Evolutionary conservation across 2,113 vertebrate species (phyloP).

Genomic region (Burhinus oedicnemus): DNA sequence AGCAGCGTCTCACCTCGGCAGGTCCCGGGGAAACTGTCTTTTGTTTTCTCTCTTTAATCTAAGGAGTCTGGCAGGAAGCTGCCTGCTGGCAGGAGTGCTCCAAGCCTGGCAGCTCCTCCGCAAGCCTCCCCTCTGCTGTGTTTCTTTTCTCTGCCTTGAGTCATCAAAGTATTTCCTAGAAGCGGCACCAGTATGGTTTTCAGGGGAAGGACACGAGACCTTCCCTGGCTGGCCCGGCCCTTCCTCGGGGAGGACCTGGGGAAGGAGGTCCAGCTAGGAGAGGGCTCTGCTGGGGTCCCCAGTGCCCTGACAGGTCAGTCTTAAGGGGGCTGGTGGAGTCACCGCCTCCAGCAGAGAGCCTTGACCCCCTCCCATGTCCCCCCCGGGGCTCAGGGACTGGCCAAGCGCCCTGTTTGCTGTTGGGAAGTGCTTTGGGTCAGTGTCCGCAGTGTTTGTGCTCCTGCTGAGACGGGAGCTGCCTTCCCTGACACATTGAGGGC

Average conservation of each 20-base stretch:
- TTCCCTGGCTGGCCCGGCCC: not conserved
- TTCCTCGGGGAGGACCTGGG: not conserved
- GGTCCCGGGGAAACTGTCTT: not conserved
- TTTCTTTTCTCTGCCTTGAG: not conserved
- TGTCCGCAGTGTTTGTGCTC: fast-evolving
- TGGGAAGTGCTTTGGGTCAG: not conserved
- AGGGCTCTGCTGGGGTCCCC: not conserved
- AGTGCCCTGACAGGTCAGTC: not conserved
- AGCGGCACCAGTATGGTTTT: not conserved
- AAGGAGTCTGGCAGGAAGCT: not conserved
- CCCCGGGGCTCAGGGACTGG: not conserved
- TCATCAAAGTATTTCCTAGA: not conserved
- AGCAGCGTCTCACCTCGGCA: not conserved
- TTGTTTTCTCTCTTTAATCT: not conserved
- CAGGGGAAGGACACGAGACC: not conserved
- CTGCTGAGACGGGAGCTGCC: not conserved
- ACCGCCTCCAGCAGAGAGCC: not conserved
- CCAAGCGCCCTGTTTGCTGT: fast-evolving
- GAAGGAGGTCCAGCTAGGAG: not conserved
- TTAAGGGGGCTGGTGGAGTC: not conserved
- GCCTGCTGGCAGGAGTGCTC: not conserved
- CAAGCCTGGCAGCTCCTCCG: not conserved
- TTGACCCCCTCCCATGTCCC: fast-evolving
- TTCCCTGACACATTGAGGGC: fast-evolving
- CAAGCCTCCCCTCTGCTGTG: not conserved